A percentile compares a stretch with the other conserved stretches of the same genome.
phyloP scores from a whole-genome alignment of 2,797 vertebrate species.

The Alfaro cultratus region DNA sequence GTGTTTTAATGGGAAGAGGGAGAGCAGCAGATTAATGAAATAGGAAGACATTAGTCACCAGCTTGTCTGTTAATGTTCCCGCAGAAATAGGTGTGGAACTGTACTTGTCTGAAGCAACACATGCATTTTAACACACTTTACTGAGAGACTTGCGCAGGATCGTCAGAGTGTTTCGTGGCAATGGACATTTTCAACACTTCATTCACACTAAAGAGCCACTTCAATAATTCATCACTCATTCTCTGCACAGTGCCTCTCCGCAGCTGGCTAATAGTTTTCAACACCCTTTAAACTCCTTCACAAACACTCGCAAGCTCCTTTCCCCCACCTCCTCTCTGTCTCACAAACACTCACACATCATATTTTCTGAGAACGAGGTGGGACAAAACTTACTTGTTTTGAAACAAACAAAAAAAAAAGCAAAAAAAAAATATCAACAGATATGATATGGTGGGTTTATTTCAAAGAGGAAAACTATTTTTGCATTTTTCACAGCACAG shows the following conservation, averaged over 20 bases:
- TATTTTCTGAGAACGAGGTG: slow-evolving; percentile 21
- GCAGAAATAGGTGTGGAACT: slow-evolving; percentile 26
- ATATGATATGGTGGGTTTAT: slow-evolving; percentile 20
- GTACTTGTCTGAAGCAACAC: slow-evolving; percentile 38
- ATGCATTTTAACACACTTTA: slow-evolving; percentile 45
- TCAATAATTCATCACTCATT: slow-evolving; percentile 84
- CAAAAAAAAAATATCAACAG: slow-evolving; percentile 3
- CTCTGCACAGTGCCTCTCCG: slow-evolving; percentile 65
- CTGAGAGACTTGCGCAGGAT: slow-evolving; percentile 49
- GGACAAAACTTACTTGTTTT: slow-evolving; percentile 29
- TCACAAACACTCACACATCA: slow-evolving; percentile 5
- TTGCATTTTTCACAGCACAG: slow-evolving; percentile 41
- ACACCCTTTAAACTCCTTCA: slow-evolving; percentile 76
- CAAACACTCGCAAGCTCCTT: slow-evolving; percentile 33
- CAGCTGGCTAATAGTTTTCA: slow-evolving; percentile 81
- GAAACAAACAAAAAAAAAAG: not conserved
- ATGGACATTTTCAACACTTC: slow-evolving; percentile 80
- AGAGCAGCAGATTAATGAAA: slow-evolving; percentile 37
- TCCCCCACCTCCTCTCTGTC: slow-evolving; percentile 7
- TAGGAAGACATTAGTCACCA: slow-evolving; percentile 11
- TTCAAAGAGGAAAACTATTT: slow-evolving; percentile 50
- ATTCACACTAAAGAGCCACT: slow-evolving; percentile 82
- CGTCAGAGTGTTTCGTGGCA: slow-evolving; percentile 63
- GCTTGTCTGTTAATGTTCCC: slow-evolving; percentile 38
- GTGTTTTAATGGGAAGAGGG: slow-evolving; percentile 44